phyloP scores from a whole-genome alignment of 2,113 vertebrate genomes.

The Rostratula benghalensis region DNA sequence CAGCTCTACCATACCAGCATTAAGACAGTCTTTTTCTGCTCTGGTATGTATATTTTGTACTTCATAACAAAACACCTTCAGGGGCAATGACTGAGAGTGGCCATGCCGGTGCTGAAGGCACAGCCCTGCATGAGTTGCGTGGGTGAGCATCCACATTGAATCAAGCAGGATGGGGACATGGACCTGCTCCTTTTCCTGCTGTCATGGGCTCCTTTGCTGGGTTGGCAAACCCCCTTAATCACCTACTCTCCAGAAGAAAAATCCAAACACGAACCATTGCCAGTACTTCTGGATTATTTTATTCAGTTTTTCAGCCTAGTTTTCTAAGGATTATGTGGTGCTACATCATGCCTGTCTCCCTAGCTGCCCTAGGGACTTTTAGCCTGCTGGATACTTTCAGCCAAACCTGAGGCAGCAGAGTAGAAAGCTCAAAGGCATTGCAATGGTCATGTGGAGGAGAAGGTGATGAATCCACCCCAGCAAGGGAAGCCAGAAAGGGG shows the following conservation, averaged over 20 bases:
- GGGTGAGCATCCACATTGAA: not conserved
- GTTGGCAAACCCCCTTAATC: not conserved
- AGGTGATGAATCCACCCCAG: not conserved
- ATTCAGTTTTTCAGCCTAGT: not conserved
- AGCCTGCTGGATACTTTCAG: not conserved
- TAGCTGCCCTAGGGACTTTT: not conserved
- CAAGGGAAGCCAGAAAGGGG: rapidly evolving
- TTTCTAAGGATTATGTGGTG: not conserved
- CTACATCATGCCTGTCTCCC: not conserved
- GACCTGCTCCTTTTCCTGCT: not conserved
- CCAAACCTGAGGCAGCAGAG: not conserved
- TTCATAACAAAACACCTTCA: not conserved
- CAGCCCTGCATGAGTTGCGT: not conserved
- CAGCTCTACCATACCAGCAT: not conserved
- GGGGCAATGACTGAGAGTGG: not conserved
- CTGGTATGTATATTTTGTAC: not conserved
- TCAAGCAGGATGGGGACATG: not conserved
- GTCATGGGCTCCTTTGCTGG: not conserved
- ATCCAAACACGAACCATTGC: not conserved
- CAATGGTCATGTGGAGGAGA: rapidly evolving
- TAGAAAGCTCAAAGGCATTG: not conserved
- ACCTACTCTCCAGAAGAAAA: not conserved
- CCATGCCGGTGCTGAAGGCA: not conserved
- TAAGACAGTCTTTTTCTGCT: not conserved
- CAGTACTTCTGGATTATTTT: not conserved